Conservation (phyloP, 2,888 invertebrate species). For the Taenaris catops region DNA sequence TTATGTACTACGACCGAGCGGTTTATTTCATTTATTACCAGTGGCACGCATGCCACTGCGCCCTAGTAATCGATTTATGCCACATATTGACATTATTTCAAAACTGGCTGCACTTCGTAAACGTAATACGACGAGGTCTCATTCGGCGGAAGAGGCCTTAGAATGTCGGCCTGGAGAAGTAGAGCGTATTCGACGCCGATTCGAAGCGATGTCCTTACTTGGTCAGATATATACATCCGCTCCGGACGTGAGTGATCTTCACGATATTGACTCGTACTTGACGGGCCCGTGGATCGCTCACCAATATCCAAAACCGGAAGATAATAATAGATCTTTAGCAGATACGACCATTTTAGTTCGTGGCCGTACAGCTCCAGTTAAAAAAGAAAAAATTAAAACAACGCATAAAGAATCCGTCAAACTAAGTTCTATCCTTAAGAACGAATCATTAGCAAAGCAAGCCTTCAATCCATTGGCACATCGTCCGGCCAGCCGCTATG, state of each 20-base stretch:
- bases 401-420: slow-evolving; percentile 60
- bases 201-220: slow-evolving; percentile 84
- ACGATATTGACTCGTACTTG: slow-evolving; percentile 88
- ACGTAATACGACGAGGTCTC: slow-evolving; percentile 64
- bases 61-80: slow-evolving; percentile 88
- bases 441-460: slow-evolving; percentile 81
- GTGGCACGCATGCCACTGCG: slow-evolving; percentile 82
- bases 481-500: slow-evolving; percentile 87
- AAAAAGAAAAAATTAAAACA: slow-evolving; percentile 59
- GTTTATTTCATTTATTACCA: slow-evolving; percentile 81
- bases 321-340: slow-evolving; percentile 83
- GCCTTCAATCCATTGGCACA: slow-evolving; percentile 87
- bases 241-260: slow-evolving; percentile 87
- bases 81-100: slow-evolving; percentile 94
- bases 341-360: slow-evolving; percentile 45
- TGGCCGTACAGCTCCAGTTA: slow-evolving; percentile 53
- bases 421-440: slow-evolving; percentile 68
- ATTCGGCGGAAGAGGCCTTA: slow-evolving; percentile 67
- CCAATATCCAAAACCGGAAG: slow-evolving; percentile 84
- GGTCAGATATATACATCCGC: slow-evolving; percentile 90
- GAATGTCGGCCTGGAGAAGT: slow-evolving; percentile 84
- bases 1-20: slow-evolving; percentile 76
- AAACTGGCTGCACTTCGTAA: slow-evolving; percentile 86
- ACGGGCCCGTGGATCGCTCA: slow-evolving; percentile 91
- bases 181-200: slow-evolving; percentile 84